phyloP scores from a whole-genome alignment of 2,797 vertebrate species.

The Dicrostonyx torquatus region DNA sequence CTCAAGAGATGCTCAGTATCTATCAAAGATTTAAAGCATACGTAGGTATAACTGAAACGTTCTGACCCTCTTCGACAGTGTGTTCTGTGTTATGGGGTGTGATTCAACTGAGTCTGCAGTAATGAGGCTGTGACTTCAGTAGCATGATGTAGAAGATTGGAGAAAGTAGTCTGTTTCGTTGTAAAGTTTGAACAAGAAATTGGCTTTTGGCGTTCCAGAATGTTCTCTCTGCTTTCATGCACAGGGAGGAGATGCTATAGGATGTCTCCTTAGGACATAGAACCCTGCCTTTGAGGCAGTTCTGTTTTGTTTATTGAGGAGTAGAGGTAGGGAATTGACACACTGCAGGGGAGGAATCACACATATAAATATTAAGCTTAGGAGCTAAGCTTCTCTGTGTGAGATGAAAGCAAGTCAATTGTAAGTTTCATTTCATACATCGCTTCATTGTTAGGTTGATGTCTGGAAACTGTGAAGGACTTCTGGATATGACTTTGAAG shows the following conservation, averaged over 20 bases:
- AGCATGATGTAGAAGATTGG: background rate
- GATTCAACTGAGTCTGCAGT: background rate
- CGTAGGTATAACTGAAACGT: background rate
- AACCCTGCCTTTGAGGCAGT: background rate
- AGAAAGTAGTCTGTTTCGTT: background rate
- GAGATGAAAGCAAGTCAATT: background rate
- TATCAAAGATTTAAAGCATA: background rate
- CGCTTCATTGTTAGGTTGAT: background rate
- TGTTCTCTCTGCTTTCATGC: background rate
- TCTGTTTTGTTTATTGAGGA: background rate
- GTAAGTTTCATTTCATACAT: background rate
- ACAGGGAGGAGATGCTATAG: background rate
- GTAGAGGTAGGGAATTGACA: background rate
- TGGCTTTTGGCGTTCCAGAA: background rate
- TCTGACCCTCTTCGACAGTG: background rate
- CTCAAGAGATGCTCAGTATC: conserved; percentile 11
- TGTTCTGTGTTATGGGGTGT: background rate
- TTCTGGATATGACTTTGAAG: background rate
- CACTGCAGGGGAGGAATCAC: background rate
- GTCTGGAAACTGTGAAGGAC: conserved; percentile 20
- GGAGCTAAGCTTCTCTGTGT: background rate
- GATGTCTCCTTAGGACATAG: background rate
- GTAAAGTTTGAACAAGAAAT: background rate
- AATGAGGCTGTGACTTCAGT: background rate
- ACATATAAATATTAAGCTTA: background rate